A percentile compares a stretch with the other conserved stretches of the same genome.
phyloP scores from a whole-genome alignment of 2,888 invertebrate genomes.

The Vanessa cardui region DNA sequence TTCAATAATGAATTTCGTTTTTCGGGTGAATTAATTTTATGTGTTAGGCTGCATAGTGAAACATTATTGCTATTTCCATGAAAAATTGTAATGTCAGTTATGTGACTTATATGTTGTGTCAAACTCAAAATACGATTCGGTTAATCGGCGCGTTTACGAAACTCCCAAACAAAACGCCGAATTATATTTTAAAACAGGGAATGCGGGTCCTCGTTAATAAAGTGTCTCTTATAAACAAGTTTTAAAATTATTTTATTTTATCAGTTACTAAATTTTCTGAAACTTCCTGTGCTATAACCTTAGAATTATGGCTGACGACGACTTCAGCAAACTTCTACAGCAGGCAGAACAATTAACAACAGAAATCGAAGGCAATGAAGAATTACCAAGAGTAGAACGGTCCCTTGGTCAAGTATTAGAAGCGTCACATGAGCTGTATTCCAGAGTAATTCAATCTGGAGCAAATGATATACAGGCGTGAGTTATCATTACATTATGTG shows the following conservation, averaged over 20 bases:
- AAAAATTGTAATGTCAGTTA: not conserved
- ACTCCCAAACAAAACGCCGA: constrained; percentile 9
- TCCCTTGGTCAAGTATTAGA: constrained; percentile 95
- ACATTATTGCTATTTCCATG: not conserved
- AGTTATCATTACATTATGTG: constrained; percentile 54
- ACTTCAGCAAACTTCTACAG: constrained; percentile 93
- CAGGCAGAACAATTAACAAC: constrained; percentile 96
- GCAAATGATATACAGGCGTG: constrained; percentile 97
- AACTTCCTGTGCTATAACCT: constrained; percentile 55
- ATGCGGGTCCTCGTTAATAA: not conserved
- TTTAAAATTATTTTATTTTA: not conserved
- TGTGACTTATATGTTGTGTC: too few relatives aligned
- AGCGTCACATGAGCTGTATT: constrained; percentile 94
- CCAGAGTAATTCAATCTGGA: constrained; percentile 92
- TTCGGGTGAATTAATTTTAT: too few relatives aligned
- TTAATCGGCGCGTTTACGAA: constrained; percentile 20
- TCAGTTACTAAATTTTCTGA: not conserved
- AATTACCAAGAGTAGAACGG: constrained; percentile 92
- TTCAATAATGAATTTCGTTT: too few relatives aligned
- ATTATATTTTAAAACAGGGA: constrained; percentile 7
- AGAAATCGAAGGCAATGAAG: constrained; percentile 93
- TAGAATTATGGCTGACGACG: constrained; percentile 77
- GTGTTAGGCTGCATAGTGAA: not conserved
- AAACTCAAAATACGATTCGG: constrained; percentile 16
- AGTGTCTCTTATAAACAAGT: not conserved